phyloP scores from a whole-genome alignment of 2,888 invertebrate species.

The Drosophila anomelani region DNA sequence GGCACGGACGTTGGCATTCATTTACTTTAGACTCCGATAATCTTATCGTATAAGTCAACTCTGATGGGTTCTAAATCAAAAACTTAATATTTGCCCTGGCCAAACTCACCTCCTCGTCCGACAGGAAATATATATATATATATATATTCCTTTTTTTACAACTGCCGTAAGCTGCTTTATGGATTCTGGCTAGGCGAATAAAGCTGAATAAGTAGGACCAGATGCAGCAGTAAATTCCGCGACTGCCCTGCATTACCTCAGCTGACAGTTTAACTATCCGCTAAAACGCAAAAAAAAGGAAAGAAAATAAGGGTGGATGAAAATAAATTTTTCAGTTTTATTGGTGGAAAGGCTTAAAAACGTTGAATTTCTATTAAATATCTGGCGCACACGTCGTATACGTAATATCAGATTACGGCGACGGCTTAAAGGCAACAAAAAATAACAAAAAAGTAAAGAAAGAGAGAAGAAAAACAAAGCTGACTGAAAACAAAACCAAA shows the following conservation, averaged over 20 bases:
- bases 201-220: slow-evolving; percentile 49
- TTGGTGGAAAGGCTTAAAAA: slow-evolving; percentile 71
- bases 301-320: slow-evolving; percentile 26
- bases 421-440: slow-evolving; percentile 71
- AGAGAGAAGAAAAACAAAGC: slow-evolving; percentile 33
- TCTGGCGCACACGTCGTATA: slow-evolving; percentile 73
- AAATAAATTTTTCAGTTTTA: slow-evolving; percentile 60
- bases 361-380: slow-evolving; percentile 77
- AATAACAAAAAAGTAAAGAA: slow-evolving; percentile 27
- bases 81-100: slow-evolving; percentile 42
- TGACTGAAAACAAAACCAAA: slow-evolving; percentile 50
- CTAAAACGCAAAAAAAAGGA: slow-evolving; percentile 23
- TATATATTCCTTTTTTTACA: slow-evolving; percentile 31
- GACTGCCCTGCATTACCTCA: slow-evolving; percentile 16
- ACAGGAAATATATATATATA: slow-evolving; percentile 16
- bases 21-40: slow-evolving; percentile 5
- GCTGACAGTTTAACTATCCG: slow-evolving; percentile 69
- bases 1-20: background rate
- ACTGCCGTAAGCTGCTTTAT: slow-evolving; percentile 49
- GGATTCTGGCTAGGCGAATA: slow-evolving; percentile 18
- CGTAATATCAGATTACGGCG: slow-evolving; percentile 76
- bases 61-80: slow-evolving; percentile 51
- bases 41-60: slow-evolving; percentile 9
- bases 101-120: slow-evolving; percentile 1
- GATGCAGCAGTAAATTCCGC: slow-evolving; percentile 30